A percentile compares a stretch with the other conserved stretches of the same genome.
Evolutionary conservation across 2,113 vertebrate genomes (phyloP).

Genomic region (Notechis scutatus): DNA sequence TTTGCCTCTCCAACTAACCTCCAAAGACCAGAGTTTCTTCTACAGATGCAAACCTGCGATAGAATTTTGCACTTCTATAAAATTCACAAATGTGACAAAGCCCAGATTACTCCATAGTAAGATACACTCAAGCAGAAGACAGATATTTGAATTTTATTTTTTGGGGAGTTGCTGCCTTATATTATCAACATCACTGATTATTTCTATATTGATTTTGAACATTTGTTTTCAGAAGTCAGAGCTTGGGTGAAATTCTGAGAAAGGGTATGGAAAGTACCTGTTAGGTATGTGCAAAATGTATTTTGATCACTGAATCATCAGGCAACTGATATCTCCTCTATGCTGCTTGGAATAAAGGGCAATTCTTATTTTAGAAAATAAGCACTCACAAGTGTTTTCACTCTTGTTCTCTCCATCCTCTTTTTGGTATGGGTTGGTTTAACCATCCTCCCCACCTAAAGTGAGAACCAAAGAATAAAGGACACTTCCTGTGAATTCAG

Average conservation of each 20-base stretch:
- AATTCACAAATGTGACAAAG: neutral
- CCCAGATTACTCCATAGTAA: neutral
- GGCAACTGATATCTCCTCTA: neutral
- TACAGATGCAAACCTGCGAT: neutral
- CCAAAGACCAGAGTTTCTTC: neutral
- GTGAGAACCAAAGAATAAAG: conserved; percentile 5
- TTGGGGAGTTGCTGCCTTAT: neutral
- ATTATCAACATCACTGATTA: neutral
- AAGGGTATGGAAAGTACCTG: neutral
- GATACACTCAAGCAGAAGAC: neutral
- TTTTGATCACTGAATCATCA: neutral
- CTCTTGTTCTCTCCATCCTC: neutral
- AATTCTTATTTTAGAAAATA: neutral
- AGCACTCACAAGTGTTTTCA: neutral
- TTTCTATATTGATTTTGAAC: neutral
- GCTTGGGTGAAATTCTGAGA: neutral
- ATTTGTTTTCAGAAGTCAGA: neutral
- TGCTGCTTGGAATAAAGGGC: neutral
- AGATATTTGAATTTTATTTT: neutral
- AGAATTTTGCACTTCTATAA: neutral
- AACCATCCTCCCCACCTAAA: neutral
- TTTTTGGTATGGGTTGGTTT: neutral
- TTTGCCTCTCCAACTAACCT: neutral
- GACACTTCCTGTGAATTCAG: conserved; percentile 11
- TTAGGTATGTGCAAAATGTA: neutral